Evolutionary conservation across 2,888 invertebrate species (phyloP).

Genomic region (Cheilosia grossa): DNA sequence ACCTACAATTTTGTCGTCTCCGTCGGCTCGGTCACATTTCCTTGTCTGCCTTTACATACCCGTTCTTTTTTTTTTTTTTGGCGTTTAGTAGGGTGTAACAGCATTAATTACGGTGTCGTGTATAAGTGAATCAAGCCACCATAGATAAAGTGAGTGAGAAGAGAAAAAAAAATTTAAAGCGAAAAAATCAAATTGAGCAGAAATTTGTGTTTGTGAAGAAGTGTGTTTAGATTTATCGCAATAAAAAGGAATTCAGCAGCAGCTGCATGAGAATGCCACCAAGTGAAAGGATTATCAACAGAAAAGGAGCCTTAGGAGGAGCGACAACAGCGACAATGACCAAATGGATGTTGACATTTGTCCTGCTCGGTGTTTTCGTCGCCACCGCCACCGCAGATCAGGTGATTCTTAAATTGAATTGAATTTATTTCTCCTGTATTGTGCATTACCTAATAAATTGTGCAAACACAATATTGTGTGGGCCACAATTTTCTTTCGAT

Average conservation of each 20-base stretch:
- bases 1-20: constrained; percentile 18
- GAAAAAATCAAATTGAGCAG: constrained; percentile 19
- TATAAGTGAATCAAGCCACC: constrained; percentile 63
- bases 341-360: constrained; percentile 74
- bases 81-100: constrained; percentile 63
- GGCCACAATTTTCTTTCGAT: neutral
- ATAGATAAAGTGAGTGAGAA: constrained; percentile 62
- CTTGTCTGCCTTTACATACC: constrained; percentile 27
- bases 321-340: constrained; percentile 62
- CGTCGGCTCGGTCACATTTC: constrained; percentile 14
- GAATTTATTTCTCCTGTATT: neutral
- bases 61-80: constrained; percentile 32
- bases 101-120: constrained; percentile 71
- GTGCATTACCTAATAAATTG: neutral
- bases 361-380: constrained; percentile 66
- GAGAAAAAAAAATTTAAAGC: constrained; percentile 25
- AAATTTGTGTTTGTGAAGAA: constrained; percentile 53
- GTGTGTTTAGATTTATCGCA: constrained; percentile 46
- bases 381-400: constrained; percentile 71
- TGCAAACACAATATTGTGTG: neutral
- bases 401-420: constrained; percentile 40
- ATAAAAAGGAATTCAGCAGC: constrained; percentile 52
- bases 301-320: constrained; percentile 45
- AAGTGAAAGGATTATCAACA: constrained; percentile 68
- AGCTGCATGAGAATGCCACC: constrained; percentile 61